A percentile compares a stretch with the other conserved stretches of the same genome.
These are phyloP conservation scores for Cheumatopsyche charites DNA, from an alignment of 1,140 invertebrate genomes.

Conservation along the genomic window DNA sequence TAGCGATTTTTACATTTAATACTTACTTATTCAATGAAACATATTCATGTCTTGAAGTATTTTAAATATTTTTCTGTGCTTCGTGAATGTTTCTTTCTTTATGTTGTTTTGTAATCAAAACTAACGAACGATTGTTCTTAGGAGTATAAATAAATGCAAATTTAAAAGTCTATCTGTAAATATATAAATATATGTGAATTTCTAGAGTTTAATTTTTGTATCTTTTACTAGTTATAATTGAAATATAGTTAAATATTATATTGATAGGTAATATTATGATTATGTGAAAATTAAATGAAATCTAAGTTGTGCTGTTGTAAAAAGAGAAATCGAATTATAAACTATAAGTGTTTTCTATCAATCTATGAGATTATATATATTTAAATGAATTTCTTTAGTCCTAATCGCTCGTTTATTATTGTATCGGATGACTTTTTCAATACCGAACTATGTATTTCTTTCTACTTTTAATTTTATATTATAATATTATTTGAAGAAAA, in stretches of 20 bases:
- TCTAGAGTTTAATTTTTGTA: slow-evolving; percentile 19
- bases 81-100: too few species aligned
- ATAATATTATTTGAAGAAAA: not conserved
- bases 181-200: slow-evolving; percentile 25
- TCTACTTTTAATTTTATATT: not conserved
- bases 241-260: slow-evolving; percentile 7
- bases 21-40: too few species aligned
- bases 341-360: slow-evolving; percentile 42
- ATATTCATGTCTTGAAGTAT: not conserved
- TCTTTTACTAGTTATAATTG: slow-evolving; percentile 19
- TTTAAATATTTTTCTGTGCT: not conserved
- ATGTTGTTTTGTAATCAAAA: too few species aligned
- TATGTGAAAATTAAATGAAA: slow-evolving; percentile 22
- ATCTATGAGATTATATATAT: slow-evolving; percentile 27
- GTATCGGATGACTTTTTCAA: not conserved
- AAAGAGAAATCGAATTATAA: slow-evolving; percentile 41
- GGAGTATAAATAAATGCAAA: not conserved
- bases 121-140: too few species aligned
- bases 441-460: not conserved
- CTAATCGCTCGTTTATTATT: slow-evolving; percentile 31
- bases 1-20: too few species aligned
- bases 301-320: slow-evolving; percentile 33
- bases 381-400: slow-evolving; percentile 27
- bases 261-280: slow-evolving; percentile 10
- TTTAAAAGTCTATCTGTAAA: slow-evolving; percentile 9